Conservation (phyloP, 2,113 vertebrate species). For the Gorsachius goisagi region DNA sequence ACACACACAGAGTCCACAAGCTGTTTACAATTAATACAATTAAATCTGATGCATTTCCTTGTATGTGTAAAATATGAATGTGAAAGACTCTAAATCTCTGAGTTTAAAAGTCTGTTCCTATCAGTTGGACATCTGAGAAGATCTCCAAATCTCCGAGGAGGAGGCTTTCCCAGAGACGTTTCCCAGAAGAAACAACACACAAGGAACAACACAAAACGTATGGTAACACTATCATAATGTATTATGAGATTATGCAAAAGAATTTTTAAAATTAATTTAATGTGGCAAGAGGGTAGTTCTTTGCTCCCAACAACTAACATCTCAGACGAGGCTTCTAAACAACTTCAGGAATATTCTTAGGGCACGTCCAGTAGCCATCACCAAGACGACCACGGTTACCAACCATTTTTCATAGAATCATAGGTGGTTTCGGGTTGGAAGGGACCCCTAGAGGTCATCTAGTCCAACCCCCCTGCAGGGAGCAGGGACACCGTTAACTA, state of each 20-base stretch:
- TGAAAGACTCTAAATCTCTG: not conserved
- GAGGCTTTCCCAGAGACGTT: not conserved
- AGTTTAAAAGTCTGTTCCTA: not conserved
- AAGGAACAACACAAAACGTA: not conserved
- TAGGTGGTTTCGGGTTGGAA: too few relatives aligned
- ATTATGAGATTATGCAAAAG: not conserved
- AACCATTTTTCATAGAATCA: not conserved
- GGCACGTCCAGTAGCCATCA: not conserved
- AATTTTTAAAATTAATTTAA: not conserved
- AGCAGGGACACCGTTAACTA: too few relatives aligned
- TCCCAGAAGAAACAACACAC: not conserved
- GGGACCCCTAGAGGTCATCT: too few relatives aligned
- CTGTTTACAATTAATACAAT: constrained; percentile 14
- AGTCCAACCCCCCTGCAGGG: too few relatives aligned
- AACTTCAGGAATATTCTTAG: not conserved
- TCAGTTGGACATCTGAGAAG: not conserved
- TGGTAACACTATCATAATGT: not conserved
- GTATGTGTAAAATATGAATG: not conserved
- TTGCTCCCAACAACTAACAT: not conserved
- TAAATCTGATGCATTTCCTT: not conserved
- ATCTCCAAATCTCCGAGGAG: not conserved
- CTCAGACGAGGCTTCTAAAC: not conserved
- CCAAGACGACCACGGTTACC: not conserved
- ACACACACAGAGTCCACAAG: rapidly evolving
- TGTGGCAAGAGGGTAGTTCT: not conserved